These are phyloP conservation scores for Macaria notata DNA, from an alignment of 2,888 invertebrate species.

Conservation along the genomic window DNA sequence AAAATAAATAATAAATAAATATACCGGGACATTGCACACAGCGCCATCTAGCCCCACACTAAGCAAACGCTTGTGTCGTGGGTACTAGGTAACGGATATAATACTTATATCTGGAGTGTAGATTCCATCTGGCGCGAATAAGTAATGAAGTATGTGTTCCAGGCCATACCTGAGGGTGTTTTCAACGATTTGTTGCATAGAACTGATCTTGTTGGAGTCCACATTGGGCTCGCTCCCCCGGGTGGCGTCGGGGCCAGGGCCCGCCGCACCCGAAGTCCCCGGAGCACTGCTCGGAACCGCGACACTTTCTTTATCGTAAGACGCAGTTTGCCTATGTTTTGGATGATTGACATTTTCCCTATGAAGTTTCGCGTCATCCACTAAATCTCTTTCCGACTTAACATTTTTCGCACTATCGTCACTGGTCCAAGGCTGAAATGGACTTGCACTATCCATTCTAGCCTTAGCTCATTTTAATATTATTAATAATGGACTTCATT, in stretches of 20 bases:
- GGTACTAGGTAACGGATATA: too few species aligned
- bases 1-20: too few species aligned
- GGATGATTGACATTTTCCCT: conserved; percentile 82
- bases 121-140: conserved; percentile 17
- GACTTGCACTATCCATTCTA: conserved; percentile 78
- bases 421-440: conserved; percentile 79
- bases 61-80: too few species aligned
- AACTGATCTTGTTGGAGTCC: conserved; percentile 75
- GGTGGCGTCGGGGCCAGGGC: conserved; percentile 52
- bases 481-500: conserved; percentile 66
- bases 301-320: conserved; percentile 79
- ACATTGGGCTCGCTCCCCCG: conserved; percentile 64
- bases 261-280: conserved; percentile 64
- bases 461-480: conserved; percentile 58
- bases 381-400: conserved; percentile 75
- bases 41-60: too few species aligned
- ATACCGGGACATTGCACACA: too few species aligned
- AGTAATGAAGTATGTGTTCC: neutral
- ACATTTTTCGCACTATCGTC: conserved; percentile 75
- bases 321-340: conserved; percentile 83
- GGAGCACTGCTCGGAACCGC: conserved; percentile 62
- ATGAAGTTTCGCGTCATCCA: conserved; percentile 82
- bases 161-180: conserved; percentile 83
- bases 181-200: conserved; percentile 84
- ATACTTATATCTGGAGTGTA: too few species aligned